Conservation (phyloP, 2,113 vertebrate genomes). For the Neomonachus schauinslandi region DNA sequence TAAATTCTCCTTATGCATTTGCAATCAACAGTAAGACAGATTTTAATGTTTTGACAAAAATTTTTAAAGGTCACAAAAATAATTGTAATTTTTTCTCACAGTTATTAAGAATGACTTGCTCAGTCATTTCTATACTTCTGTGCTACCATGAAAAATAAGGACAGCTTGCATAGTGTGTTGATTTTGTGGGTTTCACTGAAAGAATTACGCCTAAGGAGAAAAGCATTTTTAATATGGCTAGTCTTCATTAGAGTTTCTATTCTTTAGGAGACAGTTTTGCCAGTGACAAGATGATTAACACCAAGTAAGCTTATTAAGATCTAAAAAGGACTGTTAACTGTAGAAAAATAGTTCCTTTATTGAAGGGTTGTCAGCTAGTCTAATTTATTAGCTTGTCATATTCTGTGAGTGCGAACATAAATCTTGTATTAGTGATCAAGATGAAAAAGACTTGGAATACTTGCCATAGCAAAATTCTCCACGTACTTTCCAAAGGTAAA, state of each 20-base stretch:
- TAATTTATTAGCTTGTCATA: slow-evolving; percentile 81
- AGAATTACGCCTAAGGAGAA: background rate
- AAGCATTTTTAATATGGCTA: slow-evolving; percentile 12
- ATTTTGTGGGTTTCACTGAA: background rate
- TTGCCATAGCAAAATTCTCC: slow-evolving; percentile 70
- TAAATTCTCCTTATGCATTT: slow-evolving; percentile 1
- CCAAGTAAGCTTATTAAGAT: slow-evolving; percentile 77
- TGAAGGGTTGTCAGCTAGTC: slow-evolving; percentile 76
- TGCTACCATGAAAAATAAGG: background rate
- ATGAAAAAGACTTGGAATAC: slow-evolving; percentile 69
- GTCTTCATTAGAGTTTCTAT: slow-evolving; percentile 23
- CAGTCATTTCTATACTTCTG: background rate
- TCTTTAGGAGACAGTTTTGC: slow-evolving; percentile 55
- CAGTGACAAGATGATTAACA: slow-evolving; percentile 68
- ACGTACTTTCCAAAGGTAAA: slow-evolving; percentile 74
- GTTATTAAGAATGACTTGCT: background rate
- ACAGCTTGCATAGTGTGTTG: background rate
- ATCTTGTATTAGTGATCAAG: slow-evolving; percentile 75
- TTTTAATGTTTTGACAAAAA: slow-evolving; percentile 27
- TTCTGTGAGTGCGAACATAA: slow-evolving; percentile 66
- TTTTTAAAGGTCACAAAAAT: background rate
- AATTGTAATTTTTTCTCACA: background rate
- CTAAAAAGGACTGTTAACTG: slow-evolving; percentile 72
- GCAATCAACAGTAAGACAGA: background rate
- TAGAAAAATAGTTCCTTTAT: slow-evolving; percentile 76